Evolutionary conservation across 2,888 invertebrate genomes (phyloP).

Genomic region (Alcis repandata): DNA sequence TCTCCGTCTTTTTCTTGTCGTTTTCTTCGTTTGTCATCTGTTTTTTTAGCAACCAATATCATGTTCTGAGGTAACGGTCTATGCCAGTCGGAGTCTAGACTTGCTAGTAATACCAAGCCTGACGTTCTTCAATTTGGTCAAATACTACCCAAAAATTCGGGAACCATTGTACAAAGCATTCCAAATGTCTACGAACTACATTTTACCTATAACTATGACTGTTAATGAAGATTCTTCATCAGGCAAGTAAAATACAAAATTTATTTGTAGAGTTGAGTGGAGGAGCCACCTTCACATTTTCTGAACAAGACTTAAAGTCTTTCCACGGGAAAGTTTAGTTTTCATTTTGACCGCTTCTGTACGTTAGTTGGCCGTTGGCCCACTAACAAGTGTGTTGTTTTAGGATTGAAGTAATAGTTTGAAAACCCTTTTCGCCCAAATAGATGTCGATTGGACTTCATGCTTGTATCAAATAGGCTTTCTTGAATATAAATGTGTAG

Average conservation of each 20-base stretch:
- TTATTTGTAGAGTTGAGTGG: not conserved
- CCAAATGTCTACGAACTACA: slow-evolving; percentile 76
- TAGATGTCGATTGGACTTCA: no score
- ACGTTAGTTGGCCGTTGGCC: no score
- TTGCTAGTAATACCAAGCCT: slow-evolving; percentile 75
- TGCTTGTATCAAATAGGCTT: not conserved
- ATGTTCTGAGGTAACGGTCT: slow-evolving; percentile 76
- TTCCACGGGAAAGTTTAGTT: not conserved
- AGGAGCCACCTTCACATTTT: not conserved
- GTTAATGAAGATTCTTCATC: slow-evolving; percentile 63
- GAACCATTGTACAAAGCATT: slow-evolving; percentile 77
- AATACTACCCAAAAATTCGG: slow-evolving; percentile 79
- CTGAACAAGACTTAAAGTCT: not conserved
- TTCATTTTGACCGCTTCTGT: no score
- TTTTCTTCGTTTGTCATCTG: not conserved
- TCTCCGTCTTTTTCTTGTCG: no score
- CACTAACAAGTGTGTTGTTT: no score
- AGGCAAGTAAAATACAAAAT: slow-evolving; percentile 51
- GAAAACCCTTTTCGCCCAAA: no score
- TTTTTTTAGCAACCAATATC: slow-evolving; percentile 72
- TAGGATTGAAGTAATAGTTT: no score
- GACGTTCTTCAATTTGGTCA: slow-evolving; percentile 77
- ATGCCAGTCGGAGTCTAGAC: slow-evolving; percentile 78
- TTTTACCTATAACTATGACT: slow-evolving; percentile 77
- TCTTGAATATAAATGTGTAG: not conserved